A percentile compares a stretch with the other conserved stretches of the same genome.
phyloP scores from a whole-genome alignment of 2,113 vertebrate genomes.

The Equus quagga region DNA sequence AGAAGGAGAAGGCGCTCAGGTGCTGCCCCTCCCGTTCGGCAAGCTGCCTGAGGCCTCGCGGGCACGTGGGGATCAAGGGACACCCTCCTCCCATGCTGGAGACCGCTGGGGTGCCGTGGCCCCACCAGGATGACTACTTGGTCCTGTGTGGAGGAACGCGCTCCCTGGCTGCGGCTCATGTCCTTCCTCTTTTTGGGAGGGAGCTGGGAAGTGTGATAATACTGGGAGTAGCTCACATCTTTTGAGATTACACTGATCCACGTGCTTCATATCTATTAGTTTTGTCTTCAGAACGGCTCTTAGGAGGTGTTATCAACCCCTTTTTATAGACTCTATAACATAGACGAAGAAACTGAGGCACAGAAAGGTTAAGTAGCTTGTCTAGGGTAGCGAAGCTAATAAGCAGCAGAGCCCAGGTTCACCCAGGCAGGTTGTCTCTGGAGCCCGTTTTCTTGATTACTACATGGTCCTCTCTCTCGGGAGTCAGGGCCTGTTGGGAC shows the following conservation, averaged over 20 bases:
- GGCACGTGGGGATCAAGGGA: accelerated
- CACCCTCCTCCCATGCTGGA: accelerated
- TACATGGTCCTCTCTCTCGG: accelerated
- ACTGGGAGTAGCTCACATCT: neutral
- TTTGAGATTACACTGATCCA: neutral
- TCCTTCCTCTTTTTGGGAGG: neutral
- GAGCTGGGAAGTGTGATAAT: neutral
- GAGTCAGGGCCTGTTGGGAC: neutral
- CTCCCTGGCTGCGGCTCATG: neutral
- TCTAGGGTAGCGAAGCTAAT: neutral
- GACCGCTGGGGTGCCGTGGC: neutral
- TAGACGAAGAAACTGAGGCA: neutral
- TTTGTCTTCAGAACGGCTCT: neutral
- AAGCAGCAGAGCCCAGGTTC: neutral
- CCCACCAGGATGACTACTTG: neutral
- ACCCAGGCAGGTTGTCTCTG: neutral
- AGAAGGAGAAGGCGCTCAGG: constrained; percentile 90
- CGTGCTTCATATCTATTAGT: neutral
- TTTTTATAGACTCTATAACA: neutral
- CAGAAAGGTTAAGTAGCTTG: neutral
- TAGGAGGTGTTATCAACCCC: too few species aligned
- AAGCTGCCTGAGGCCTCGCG: accelerated
- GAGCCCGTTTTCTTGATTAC: neutral
- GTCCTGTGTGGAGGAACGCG: neutral
- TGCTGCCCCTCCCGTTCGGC: constrained; percentile 56